Conservation (phyloP, 2,888 invertebrate species). For the Trachelus troglodyta region DNA sequence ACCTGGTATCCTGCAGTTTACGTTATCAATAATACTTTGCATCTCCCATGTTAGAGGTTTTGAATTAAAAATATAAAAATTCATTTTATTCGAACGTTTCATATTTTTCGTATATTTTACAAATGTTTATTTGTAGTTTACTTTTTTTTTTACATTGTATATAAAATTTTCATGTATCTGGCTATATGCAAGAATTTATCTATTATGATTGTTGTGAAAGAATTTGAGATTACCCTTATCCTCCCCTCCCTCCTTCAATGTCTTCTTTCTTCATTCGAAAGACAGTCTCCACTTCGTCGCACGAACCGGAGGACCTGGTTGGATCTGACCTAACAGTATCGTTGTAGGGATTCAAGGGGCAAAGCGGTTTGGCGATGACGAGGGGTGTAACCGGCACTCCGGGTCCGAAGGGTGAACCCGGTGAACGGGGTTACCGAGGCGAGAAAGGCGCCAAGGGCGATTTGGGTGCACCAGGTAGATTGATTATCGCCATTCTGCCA, state of each 20-base stretch:
- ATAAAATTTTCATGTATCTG: background rate
- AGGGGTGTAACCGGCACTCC: conserved; percentile 74
- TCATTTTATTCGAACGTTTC: too few relatives aligned
- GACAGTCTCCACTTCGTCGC: conserved; percentile 7
- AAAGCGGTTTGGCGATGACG: conserved; percentile 70
- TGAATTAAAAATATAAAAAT: too few relatives aligned
- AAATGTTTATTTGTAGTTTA: too few relatives aligned
- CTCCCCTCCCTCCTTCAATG: conserved; percentile 1
- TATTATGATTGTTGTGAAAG: background rate
- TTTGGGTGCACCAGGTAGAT: conserved; percentile 69
- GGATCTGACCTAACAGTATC: conserved; percentile 59
- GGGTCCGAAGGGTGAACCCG: conserved; percentile 70
- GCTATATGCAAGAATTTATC: background rate
- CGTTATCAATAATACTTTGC: background rate
- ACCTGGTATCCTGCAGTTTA: background rate
- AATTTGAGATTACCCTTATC: background rate
- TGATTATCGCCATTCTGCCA: conserved; percentile 36
- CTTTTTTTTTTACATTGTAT: background rate
- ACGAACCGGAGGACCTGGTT: conserved; percentile 58
- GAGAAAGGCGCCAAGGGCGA: conserved; percentile 73
- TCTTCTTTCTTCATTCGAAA: background rate
- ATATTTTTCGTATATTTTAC: too few relatives aligned
- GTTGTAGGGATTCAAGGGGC: conserved; percentile 69
- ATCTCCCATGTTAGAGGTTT: background rate
- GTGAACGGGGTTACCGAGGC: conserved; percentile 75